Base-by-base conservation (phyloP, 2,113 vertebrate genomes). In the Myocastor coypus region DNA sequence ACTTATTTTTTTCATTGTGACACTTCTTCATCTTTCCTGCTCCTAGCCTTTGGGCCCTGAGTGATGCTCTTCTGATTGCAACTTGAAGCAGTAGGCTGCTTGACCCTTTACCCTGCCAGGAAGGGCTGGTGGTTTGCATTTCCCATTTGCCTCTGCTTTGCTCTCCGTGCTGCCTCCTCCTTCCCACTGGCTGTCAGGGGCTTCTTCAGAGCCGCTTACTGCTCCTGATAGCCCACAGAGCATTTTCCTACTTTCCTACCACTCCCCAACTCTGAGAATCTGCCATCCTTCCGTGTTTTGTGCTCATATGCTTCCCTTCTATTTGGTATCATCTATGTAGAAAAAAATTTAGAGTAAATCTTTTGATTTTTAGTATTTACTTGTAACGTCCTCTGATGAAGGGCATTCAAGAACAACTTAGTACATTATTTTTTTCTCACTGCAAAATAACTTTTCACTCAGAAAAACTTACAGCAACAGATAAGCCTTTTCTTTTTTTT, bases 361-460 rank as follows among this genome's bases (percentile, higher is more conserved):
- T 85, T 89, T 89, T 87, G 87, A 85, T 90, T 96, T 94, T 89
- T 87, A 92, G 19, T 30, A 42, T 93, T 87, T 88, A 64, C 50
- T 95, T 95, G 92, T 16, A 83, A 83, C 94, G 93, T 91, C 28
- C 93, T 91, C 68, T 30, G 28, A 81, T 42, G 22, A 84, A 69
- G 46, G 28, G 6, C 19, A 64, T 86, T 92, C 94, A 80, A 87
- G 89, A 94, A 82, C 61, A 83, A 52, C 26, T 71, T 40, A n/a
- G n/a, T 93, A 1, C 59, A 32, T 28, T 57, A 46, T 57, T 57
- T 90, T 87, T 81, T 59, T 37, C 61, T 52, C 5, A 50, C 68
- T 95, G 63, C n/a, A 89, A 82, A 97, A 59, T 4, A 86, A 59
- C 22, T 8, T 34, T 96, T 94, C 90, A 83, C 30, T 78, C 20